phyloP scores from a whole-genome alignment of 1,140 invertebrate genomes.

The Battus philenor region DNA sequence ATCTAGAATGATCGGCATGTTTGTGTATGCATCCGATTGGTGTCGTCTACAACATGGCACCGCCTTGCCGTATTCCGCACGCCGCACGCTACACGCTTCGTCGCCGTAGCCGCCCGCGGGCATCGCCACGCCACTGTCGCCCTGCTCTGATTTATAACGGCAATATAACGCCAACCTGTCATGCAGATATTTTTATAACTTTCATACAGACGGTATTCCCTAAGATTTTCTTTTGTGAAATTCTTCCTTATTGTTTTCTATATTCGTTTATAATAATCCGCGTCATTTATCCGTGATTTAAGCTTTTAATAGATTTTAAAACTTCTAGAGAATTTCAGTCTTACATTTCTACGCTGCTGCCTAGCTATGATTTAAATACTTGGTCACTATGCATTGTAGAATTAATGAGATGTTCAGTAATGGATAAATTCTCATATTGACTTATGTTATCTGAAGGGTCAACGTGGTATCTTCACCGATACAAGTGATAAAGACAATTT shows the following conservation, averaged over 20 bases:
- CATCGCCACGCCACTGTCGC: slow-evolving; percentile 34
- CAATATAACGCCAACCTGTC: slow-evolving; percentile 48
- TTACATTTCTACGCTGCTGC: no score
- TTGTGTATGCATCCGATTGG: slow-evolving; percentile 40
- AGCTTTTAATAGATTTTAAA: no score
- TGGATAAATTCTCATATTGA: no score
- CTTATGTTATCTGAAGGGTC: no score
- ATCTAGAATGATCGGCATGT: slow-evolving; percentile 11
- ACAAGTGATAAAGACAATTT: no score
- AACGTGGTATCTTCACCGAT: no score
- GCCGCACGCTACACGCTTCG: slow-evolving; percentile 22
- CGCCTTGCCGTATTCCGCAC: slow-evolving; percentile 22
- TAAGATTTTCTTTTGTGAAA: slow-evolving; percentile 28
- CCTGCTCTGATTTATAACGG: slow-evolving; percentile 47
- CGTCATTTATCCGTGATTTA: no score
- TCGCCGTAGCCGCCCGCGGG: slow-evolving; percentile 15
- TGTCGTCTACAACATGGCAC: slow-evolving; percentile 45
- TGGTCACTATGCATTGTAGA: no score
- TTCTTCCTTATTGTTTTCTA: slow-evolving; percentile 28
- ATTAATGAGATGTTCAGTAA: no score
- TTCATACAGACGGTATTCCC: slow-evolving; percentile 30
- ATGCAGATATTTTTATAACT: slow-evolving; percentile 55
- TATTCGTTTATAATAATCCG: no score
- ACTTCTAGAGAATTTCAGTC: no score
- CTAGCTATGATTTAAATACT: no score